Conservation (phyloP, 2,888 invertebrate genomes). For the Parapristionchus giblindavisi region DNA sequence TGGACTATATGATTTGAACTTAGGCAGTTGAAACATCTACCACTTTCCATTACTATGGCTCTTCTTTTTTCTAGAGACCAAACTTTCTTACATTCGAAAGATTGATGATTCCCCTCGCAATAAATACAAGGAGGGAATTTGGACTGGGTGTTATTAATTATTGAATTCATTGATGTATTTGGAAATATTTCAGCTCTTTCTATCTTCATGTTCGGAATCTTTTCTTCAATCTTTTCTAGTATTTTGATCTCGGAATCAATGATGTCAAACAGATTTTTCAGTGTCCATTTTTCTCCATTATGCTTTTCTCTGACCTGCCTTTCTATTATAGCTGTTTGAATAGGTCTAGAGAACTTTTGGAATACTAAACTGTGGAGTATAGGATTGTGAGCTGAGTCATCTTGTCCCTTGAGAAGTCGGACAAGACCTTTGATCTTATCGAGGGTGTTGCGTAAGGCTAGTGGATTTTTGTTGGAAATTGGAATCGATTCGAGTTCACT, state of each 20-base stretch:
- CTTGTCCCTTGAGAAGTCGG: neutral
- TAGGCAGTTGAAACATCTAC: no score
- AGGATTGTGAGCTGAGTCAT: neutral
- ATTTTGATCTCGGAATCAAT: neutral
- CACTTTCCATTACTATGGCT: no score
- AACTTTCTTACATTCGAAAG: no score
- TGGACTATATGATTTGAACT: neutral
- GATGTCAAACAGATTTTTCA: neutral
- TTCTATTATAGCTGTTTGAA: constrained; percentile 1
- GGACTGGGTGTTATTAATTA: neutral
- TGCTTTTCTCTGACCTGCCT: neutral
- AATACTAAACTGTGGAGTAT: neutral
- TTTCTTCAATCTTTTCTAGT: neutral
- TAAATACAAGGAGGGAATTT: neutral
- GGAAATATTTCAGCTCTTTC: neutral
- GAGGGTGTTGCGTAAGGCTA: neutral
- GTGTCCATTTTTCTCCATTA: neutral
- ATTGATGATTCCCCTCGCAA: neutral
- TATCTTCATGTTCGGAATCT: neutral
- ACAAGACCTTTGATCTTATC: neutral
- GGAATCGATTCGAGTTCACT: neutral
- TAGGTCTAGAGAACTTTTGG: neutral
- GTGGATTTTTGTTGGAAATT: neutral
- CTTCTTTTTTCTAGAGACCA: no score
- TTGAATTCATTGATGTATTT: neutral